These are phyloP conservation scores for Drosophila asahinai DNA, from an alignment of 1,140 invertebrate species.

Conservation along the genomic window DNA sequence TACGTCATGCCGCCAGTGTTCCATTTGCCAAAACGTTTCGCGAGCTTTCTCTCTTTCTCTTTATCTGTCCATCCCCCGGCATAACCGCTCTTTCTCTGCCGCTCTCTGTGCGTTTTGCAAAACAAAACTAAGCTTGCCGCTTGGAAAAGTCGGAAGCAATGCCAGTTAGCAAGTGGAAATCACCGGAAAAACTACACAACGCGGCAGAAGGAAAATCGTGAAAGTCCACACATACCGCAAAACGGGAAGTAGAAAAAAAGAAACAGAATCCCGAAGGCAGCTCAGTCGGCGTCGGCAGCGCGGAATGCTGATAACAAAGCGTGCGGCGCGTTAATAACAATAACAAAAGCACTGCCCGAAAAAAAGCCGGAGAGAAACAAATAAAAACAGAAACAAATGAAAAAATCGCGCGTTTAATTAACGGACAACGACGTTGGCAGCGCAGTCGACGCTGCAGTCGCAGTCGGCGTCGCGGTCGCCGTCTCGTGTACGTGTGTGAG, in stretches of 20 bases:
- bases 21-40: constrained; percentile 40
- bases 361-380: constrained; percentile 38
- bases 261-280: constrained; percentile 44
- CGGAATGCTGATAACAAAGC: constrained; percentile 77
- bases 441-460: constrained; percentile 40
- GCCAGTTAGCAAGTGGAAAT: constrained; percentile 80
- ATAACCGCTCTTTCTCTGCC: constrained; percentile 20
- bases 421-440: constrained; percentile 57
- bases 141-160: constrained; percentile 77
- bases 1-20: constrained; percentile 17
- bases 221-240: constrained; percentile 41
- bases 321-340: constrained; percentile 73
- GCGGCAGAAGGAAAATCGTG: constrained; percentile 56
- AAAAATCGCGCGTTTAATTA: constrained; percentile 74
- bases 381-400: constrained; percentile 29
- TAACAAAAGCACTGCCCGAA: constrained; percentile 59
- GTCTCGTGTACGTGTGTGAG: constrained; percentile 33
- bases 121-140: constrained; percentile 55
- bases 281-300: constrained; percentile 39
- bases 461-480: constrained; percentile 54
- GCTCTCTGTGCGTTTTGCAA: constrained; percentile 40
- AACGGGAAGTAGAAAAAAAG: constrained; percentile 31
- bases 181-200: constrained; percentile 80
- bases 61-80: constrained; percentile 19
- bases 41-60: constrained; percentile 35